phyloP scores from a whole-genome alignment of 1,140 invertebrate species.

The Sinella curviseta region DNA sequence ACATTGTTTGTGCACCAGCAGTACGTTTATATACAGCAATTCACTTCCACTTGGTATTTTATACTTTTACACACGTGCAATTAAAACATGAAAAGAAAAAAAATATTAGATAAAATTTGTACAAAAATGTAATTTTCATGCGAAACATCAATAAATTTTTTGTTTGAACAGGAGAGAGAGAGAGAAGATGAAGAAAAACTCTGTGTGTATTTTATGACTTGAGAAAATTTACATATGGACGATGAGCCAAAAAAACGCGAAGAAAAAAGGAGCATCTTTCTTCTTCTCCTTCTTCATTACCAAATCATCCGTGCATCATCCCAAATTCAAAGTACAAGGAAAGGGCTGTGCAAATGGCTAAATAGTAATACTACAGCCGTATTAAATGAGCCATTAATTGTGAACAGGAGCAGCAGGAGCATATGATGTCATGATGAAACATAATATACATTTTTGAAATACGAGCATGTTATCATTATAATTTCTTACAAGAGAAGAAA shows the following conservation, averaged over 20 bases:
- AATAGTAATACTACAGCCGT: neutral
- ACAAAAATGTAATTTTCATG: conserved; percentile 7
- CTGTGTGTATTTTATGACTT: neutral
- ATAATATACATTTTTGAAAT: conserved; percentile 16
- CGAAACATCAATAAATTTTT: conserved; percentile 22
- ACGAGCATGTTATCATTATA: neutral
- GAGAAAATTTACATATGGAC: neutral
- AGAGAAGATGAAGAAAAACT: too few species aligned
- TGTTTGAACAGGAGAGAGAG: too few species aligned
- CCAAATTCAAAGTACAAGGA: neutral
- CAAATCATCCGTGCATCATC: too few species aligned
- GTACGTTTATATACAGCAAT: too few species aligned
- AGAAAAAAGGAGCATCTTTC: neutral
- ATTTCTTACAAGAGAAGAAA: neutral
- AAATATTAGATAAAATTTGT: neutral
- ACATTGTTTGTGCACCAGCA: too few species aligned
- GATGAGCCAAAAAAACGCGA: neutral
- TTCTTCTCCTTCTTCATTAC: neutral
- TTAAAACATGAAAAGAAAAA: neutral
- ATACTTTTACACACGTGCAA: neutral
- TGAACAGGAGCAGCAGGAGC: neutral
- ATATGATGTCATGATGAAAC: conserved; percentile 20
- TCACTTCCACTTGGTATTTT: too few species aligned
- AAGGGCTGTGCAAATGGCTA: neutral
- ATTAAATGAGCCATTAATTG: conserved; percentile 12